Evolutionary conservation across 2,113 vertebrate species (phyloP).

Genomic region (Callipepla squamata): DNA sequence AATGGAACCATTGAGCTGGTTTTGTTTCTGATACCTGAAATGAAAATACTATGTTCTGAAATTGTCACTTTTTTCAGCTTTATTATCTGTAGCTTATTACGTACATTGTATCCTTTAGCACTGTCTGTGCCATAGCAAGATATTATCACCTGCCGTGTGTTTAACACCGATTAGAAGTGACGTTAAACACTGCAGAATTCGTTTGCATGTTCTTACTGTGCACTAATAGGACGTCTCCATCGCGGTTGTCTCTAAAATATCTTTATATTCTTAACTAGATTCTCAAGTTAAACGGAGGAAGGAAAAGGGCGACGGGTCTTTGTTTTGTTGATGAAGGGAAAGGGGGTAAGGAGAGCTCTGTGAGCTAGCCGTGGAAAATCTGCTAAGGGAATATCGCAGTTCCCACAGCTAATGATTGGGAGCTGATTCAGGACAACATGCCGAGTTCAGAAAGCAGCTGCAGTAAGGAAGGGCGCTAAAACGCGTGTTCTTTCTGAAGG

Average conservation of each 20-base stretch:
- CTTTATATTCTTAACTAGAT: conserved; percentile 61
- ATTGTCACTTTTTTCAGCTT: conserved; percentile 86
- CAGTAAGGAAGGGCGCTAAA: neutral
- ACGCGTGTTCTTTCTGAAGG: neutral
- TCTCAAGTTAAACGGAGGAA: conserved; percentile 62
- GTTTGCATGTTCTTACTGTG: conserved; percentile 55
- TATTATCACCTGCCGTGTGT: conserved; percentile 85
- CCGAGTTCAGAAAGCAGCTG: neutral
- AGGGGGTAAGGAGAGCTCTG: conserved; percentile 8
- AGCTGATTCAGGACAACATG: neutral
- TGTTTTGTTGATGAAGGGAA: neutral
- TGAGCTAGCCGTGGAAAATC: neutral
- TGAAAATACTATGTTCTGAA: conserved; percentile 79
- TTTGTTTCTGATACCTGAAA: conserved; percentile 93
- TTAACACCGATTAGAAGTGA: conserved; percentile 81
- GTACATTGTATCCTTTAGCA: conserved; percentile 84
- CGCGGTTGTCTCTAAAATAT: conserved; percentile 69
- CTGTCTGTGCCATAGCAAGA: conserved; percentile 80
- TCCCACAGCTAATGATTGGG: neutral
- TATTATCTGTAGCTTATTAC: conserved; percentile 84
- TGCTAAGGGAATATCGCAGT: neutral
- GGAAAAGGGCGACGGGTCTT: conserved; percentile 59
- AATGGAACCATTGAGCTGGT: conserved; percentile 90
- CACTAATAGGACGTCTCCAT: conserved; percentile 62
- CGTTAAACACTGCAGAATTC: conserved; percentile 72